These are phyloP conservation scores for Cherax quadricarinatus DNA, from an alignment of 1,140 invertebrate species.

Conservation along the genomic window DNA sequence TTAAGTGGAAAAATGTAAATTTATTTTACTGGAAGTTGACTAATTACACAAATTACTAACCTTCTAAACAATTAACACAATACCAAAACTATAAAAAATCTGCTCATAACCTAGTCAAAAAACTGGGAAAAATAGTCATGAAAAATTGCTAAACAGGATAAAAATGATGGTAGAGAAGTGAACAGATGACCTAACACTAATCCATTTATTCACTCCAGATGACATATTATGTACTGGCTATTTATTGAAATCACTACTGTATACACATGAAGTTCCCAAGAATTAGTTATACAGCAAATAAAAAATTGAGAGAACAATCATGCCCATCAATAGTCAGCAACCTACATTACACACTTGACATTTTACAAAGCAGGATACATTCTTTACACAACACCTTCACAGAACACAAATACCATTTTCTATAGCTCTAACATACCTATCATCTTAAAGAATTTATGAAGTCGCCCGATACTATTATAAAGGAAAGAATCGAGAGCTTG, in stretches of 20 bases:
- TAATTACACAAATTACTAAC: not conserved
- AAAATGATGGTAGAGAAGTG: not conserved
- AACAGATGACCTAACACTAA: not conserved
- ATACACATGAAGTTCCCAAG: not conserved
- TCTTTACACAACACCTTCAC: conserved; percentile 27
- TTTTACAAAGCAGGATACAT: conserved; percentile 11
- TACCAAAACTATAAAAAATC: not conserved
- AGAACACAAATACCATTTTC: conserved; percentile 11
- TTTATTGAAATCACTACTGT: not conserved
- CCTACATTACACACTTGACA: conserved; percentile 26
- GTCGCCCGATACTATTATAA: conserved; percentile 48
- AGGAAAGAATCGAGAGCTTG: conserved; percentile 55
- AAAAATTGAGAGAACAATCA: conserved; percentile 32
- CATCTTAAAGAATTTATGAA: conserved; percentile 51
- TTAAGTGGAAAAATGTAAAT: not conserved
- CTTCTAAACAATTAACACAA: not conserved
- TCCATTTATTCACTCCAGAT: conserved; percentile 1
- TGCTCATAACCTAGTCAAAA: not conserved
- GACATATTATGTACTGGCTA: not conserved
- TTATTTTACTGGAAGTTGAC: not conserved
- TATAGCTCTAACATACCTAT: conserved; percentile 42
- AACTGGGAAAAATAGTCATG: not conserved
- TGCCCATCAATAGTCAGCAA: conserved; percentile 48
- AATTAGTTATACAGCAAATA: conserved; percentile 3
- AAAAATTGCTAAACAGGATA: not conserved